Evolutionary conservation across 2,888 invertebrate species (phyloP), one percentile per base, ranked within the genome.

Genomic region (Morpho deidamia): DNA sequence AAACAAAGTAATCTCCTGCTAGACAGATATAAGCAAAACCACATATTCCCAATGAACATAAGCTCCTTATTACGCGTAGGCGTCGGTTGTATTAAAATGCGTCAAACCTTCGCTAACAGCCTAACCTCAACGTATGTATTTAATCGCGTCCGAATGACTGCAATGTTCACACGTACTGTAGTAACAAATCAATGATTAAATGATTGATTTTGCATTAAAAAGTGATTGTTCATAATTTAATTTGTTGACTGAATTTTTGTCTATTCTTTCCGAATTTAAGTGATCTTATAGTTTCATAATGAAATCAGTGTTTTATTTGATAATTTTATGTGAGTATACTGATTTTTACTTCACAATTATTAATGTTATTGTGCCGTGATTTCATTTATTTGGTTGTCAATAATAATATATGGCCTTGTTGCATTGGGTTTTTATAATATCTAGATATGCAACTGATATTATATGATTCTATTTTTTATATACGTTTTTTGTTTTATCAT

Each of bases 321-420:
- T 48, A 12, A 12, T 48, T n/a, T 12, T 40, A 40, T 48, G 48
- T 48, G 40, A 48, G 48, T 48, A n/a, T n/a, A 47, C 37, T 39
- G 43, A 37, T 37, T 37, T 37, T 23, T 5, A 23, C 2, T 23
- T 23, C 5, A 5, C 23, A 23, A 23, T 23, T 23, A 23, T 23
- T 23, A 23, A 5, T 23, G 23, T 23, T 23, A 23, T 23, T 23
- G 5, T 5, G 23, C 23, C 23, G 23, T 23, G 23, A 23, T 23
- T 23, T 23, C 23, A 23, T 1, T 23, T 23, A 23, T 1, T 23
- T 23, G 3, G 23, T 23, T 23, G 3, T 23, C 23, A 23, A 23
- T 1, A 23, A 5, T 23, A 23, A 23, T 23, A 23, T 23, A 23
- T 23, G 23, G 23, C 23, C 23, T 23, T 23, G 23, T 23, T 23